Conservation (phyloP, 1,140 invertebrate genomes). For the Rhagoletis pomonella region DNA sequence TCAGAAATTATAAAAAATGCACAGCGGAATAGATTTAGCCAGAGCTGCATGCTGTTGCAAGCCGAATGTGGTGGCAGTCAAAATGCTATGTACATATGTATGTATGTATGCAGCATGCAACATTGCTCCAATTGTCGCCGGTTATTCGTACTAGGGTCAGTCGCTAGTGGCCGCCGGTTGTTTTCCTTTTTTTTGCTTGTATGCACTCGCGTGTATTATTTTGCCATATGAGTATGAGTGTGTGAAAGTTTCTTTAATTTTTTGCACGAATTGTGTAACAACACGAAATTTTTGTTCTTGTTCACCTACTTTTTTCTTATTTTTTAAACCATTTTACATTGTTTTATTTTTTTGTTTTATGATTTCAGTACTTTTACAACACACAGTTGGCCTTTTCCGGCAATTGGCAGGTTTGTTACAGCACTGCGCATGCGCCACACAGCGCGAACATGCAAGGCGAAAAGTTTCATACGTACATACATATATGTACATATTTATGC, state of each 20-base stretch:
- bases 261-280: slow-evolving; percentile 45
- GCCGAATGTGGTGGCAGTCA: slow-evolving; percentile 14
- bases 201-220: neutral
- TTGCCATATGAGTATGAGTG: neutral
- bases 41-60: neutral
- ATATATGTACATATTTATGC: neutral
- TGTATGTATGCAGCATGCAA: slow-evolving; percentile 15
- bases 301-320: neutral
- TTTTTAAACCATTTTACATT: neutral
- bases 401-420: neutral
- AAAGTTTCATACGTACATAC: neutral
- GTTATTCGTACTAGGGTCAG: neutral
- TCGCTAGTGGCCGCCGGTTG: neutral
- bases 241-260: slow-evolving; percentile 24
- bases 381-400: slow-evolving; percentile 37
- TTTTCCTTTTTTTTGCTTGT: neutral
- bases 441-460: neutral
- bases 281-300: slow-evolving; percentile 44
- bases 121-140: slow-evolving; percentile 28
- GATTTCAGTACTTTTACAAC: slow-evolving; percentile 26
- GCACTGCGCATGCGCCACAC: slow-evolving; percentile 3
- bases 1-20: neutral
- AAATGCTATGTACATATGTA: no score
- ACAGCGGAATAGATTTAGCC: neutral
- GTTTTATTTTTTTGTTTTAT: neutral